Percentiles rank a stretch among this genome's conserved stretches.
Evolutionary conservation across 2,888 invertebrate genomes (phyloP).

Genomic region (Carterocephalus palaemon): DNA sequence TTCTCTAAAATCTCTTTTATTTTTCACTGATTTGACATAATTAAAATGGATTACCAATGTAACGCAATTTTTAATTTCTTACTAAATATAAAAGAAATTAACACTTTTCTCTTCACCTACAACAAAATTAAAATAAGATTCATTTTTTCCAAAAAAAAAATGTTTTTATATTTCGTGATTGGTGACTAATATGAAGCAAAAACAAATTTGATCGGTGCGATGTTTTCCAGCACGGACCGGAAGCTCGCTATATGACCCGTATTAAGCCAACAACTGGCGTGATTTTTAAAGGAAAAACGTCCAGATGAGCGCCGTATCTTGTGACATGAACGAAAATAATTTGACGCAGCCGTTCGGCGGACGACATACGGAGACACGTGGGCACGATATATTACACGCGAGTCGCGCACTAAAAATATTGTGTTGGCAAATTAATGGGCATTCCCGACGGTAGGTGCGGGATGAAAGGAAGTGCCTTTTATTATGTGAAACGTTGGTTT

Average conservation of each 20-base stretch:
- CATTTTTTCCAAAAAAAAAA: not conserved
- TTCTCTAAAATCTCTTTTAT: no score
- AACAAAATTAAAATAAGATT: no score
- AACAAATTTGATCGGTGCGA: slow-evolving; percentile 18
- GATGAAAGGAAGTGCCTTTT: slow-evolving; percentile 79
- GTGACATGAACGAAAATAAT: slow-evolving; percentile 79
- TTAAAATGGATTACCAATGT: no score
- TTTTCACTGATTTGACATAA: no score
- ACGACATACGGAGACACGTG: slow-evolving; percentile 79
- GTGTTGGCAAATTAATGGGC: slow-evolving; percentile 80
- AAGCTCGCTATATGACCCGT: slow-evolving; percentile 51
- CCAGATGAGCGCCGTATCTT: slow-evolving; percentile 78
- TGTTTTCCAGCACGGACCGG: slow-evolving; percentile 50
- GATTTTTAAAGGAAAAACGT: slow-evolving; percentile 76
- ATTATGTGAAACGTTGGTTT: slow-evolving; percentile 77
- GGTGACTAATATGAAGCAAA: no score
- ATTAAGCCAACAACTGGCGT: slow-evolving; percentile 65
- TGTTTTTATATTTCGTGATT: no score
- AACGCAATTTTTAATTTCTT: no score
- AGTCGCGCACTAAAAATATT: slow-evolving; percentile 78
- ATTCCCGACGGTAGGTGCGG: slow-evolving; percentile 77
- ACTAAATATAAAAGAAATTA: no score
- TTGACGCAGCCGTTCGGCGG: slow-evolving; percentile 74
- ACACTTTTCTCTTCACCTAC: no score
- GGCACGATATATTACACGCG: slow-evolving; percentile 78